Evolutionary conservation across 2,797 vertebrate genomes (phyloP), one percentile per base, ranked within the genome.

Genomic region (Chromobotia macracanthus): DNA sequence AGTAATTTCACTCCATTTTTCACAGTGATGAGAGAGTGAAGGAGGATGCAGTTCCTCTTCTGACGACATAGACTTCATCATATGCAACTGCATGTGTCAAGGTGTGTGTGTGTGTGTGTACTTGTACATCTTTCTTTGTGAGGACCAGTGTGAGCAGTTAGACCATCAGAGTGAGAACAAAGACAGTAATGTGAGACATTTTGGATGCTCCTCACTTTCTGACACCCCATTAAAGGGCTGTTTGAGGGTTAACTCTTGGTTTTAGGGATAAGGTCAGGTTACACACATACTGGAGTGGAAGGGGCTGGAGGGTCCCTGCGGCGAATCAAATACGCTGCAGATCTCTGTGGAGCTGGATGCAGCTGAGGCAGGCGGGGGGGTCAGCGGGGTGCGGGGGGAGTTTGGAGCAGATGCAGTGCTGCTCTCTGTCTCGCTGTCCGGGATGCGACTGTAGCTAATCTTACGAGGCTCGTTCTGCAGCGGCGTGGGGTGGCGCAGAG

Each of bases 371-470:
- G 95, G 95, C 0, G 96, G 97, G 0, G 97, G 97, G 0, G 97
- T 98, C 77, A 98, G 84, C 0, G 97, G 97, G 0, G 97, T 98
- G 25, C 96, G 90, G 12, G 97, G 97, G 0, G 97, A 98, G 86
- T 97, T 97, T 0, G 97, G 97, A 0, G 96, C 95, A 0, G 97
- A 99, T 0, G 93, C 93, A 0, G 92, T 90, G 0, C 94, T 92
- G 1, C 94, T 93, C 82, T 98, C 97, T 0, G 90, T 91, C 84
- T 99, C 97, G 0, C 92, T 97, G 88, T 98, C 97, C 0, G 96
- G 96, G 82, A 98, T 97, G 68, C 97, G 94, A 87, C 97, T 98
- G 75, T 98, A 99, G 86, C 97, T 99, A 80, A 99, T 98, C 88
- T 98, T 99, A 11, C 96, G 90, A 0, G 96, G 97, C 89, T 99